Evolutionary conservation across 2,888 invertebrate species (phyloP).

Genomic region (Epistrophella euchroma): DNA sequence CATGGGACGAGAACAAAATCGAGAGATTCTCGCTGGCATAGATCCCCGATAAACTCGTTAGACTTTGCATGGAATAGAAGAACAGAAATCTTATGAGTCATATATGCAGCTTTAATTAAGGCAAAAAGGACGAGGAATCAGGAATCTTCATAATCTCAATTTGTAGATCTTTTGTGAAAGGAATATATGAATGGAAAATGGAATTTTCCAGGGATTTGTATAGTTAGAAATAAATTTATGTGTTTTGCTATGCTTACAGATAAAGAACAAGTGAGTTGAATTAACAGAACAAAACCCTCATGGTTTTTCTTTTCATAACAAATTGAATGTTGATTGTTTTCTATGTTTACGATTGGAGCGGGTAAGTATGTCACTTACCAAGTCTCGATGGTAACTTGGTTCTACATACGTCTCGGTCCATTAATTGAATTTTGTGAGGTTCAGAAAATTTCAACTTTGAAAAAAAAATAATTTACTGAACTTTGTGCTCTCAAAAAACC

Average conservation of each 20-base stretch:
- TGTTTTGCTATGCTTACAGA: constrained; percentile 3
- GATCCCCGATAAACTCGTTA: constrained; percentile 79
- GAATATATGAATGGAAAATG: background rate
- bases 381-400: too few relatives aligned
- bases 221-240: background rate
- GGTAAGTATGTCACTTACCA: background rate
- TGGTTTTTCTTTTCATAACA: background rate
- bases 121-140: constrained; percentile 11
- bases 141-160: constrained; percentile 21
- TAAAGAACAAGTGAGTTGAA: background rate
- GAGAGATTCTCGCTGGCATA: constrained; percentile 80
- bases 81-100: background rate
- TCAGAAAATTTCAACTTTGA: too few relatives aligned
- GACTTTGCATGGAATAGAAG: constrained; percentile 74
- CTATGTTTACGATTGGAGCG: background rate
- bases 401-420: too few relatives aligned
- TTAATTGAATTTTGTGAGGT: too few relatives aligned
- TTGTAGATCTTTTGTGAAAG: background rate
- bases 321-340: background rate
- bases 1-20: constrained; percentile 80
- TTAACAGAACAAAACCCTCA: background rate
- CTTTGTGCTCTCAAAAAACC: too few relatives aligned
- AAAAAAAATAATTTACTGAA: too few relatives aligned
- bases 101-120: constrained; percentile 8
- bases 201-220: background rate